These are phyloP conservation scores for Misgurnus anguillicaudatus DNA, from an alignment of 2,113 vertebrate species.

Conservation along the genomic window DNA sequence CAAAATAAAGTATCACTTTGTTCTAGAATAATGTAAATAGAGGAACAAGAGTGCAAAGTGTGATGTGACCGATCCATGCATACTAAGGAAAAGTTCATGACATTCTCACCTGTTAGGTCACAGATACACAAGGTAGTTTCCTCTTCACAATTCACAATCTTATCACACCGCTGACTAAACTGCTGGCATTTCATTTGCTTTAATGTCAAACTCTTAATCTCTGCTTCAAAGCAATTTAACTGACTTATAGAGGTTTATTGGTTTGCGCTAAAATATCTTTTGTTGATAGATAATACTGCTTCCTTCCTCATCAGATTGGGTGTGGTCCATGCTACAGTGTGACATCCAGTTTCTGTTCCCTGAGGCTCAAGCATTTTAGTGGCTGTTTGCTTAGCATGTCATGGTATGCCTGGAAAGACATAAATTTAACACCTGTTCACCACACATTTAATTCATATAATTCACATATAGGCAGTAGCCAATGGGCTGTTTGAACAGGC, in stretches of 20 bases:
- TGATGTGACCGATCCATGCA: not conserved
- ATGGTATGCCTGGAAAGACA: not conserved
- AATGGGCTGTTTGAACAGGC: not conserved
- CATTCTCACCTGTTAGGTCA: not conserved
- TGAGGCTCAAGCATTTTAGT: not conserved
- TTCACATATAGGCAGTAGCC: not conserved
- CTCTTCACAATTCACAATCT: not conserved
- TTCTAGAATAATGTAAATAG: not conserved
- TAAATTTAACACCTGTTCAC: conserved; percentile 16
- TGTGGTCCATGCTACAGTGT: not conserved
- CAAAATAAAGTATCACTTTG: not conserved
- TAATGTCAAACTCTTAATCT: not conserved
- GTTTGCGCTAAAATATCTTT: not conserved
- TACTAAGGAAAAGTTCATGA: no score
- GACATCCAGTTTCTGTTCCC: conserved; percentile 33
- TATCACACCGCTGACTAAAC: no score
- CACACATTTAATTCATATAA: not conserved
- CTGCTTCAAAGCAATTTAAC: conserved; percentile 9
- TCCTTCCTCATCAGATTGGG: conserved; percentile 25
- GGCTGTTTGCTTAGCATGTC: not conserved
- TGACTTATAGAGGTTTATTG: not conserved
- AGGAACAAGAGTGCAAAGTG: not conserved
- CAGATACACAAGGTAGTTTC: not conserved
- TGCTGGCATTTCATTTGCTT: not conserved
- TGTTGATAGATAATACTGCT: conserved; percentile 37